These are phyloP conservation scores for Bombus haemorrhoidalis DNA, from an alignment of 1,140 invertebrate genomes.

Conservation along the genomic window DNA sequence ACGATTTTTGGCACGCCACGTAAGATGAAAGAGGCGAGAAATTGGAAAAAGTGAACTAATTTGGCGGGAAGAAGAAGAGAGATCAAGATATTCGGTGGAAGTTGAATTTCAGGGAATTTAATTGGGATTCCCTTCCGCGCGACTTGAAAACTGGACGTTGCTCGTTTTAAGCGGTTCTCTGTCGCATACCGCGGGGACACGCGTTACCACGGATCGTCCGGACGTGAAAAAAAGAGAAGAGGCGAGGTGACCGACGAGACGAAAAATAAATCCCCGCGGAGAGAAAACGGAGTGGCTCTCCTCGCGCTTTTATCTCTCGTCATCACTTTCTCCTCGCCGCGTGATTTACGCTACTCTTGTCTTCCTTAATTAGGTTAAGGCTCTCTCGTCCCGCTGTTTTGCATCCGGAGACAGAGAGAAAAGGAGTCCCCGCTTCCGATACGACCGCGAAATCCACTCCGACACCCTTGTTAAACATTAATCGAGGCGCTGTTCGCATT, in stretches of 20 bases:
- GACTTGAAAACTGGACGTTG: conserved; percentile 27
- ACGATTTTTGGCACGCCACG: too few species aligned
- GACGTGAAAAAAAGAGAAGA: background rate
- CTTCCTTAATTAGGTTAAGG: conserved; percentile 74
- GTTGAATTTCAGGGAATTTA: conserved; percentile 23
- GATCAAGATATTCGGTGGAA: background rate
- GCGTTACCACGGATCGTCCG: background rate
- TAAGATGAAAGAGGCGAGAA: too few species aligned
- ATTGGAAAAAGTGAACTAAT: too few species aligned
- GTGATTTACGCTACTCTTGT: conserved; percentile 71
- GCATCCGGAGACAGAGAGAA: conserved; percentile 3
- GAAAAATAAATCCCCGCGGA: conserved; percentile 58
- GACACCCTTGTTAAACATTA: conserved; percentile 52
- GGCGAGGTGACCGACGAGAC: conserved; percentile 3
- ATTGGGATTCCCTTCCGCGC: conserved; percentile 39
- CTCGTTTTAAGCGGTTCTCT: background rate
- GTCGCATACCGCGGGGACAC: conserved; percentile 27
- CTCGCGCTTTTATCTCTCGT: conserved; percentile 68
- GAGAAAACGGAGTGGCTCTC: conserved; percentile 40
- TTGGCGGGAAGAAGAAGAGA: background rate
- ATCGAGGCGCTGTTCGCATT: conserved; percentile 50
- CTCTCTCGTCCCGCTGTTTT: conserved; percentile 36
- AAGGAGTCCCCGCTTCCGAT: conserved; percentile 46
- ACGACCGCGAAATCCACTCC: conserved; percentile 48
- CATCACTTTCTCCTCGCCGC: conserved; percentile 70